These are phyloP conservation scores for Chionodraco myersi DNA, from an alignment of 2,113 vertebrate species.

Conservation along the genomic window DNA sequence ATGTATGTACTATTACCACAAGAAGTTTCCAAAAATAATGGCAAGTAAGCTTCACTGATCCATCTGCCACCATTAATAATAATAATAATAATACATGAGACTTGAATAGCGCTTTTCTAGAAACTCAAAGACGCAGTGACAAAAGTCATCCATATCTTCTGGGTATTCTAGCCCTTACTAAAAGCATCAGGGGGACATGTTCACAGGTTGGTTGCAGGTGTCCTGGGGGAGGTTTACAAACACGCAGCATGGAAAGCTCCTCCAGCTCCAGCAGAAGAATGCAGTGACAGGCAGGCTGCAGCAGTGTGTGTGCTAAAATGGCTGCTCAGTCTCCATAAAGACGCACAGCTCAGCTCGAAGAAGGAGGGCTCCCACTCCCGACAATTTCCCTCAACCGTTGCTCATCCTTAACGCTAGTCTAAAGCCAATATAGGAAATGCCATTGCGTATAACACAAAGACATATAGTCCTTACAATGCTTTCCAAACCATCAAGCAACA, in stretches of 20 bases:
- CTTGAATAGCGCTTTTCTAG: no score
- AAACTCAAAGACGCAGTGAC: neutral
- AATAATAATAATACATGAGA: no score
- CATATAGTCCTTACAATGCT: neutral
- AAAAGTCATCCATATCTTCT: neutral
- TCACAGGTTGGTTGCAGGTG: constrained; percentile 39
- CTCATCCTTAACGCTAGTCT: constrained; percentile 31
- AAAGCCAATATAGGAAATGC: neutral
- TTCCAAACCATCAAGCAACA: neutral
- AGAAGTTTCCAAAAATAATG: neutral
- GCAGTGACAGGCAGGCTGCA: constrained; percentile 62
- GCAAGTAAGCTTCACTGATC: constrained; percentile 15
- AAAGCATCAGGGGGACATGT: constrained; percentile 28
- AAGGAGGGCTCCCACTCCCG: constrained; percentile 51
- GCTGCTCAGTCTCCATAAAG: constrained; percentile 67
- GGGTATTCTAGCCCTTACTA: neutral
- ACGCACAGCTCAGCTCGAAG: constrained; percentile 55
- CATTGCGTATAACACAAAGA: neutral
- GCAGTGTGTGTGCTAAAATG: constrained; percentile 72
- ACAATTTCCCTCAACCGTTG: constrained; percentile 33
- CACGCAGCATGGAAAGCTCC: constrained; percentile 43
- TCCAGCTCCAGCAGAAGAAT: constrained; percentile 45
- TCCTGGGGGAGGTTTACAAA: constrained; percentile 19
- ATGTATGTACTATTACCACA: no score
- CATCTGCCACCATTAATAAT: neutral